Evolutionary conservation across 1,140 invertebrate genomes (phyloP).

Genomic region (Cardiocondyla obscurior): DNA sequence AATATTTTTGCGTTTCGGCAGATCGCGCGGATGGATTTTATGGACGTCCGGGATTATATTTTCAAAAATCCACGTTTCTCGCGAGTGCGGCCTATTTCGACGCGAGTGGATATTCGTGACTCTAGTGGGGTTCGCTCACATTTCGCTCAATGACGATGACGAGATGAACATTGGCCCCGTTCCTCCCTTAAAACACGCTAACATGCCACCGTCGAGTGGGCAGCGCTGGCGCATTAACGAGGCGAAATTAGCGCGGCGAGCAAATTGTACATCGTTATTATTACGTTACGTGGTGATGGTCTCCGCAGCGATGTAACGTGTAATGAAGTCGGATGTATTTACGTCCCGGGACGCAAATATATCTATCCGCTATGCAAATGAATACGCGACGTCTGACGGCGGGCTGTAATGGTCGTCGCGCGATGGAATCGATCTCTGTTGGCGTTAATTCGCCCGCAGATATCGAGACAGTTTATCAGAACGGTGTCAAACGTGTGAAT

Average conservation of each 20-base stretch:
- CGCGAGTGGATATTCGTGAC: constrained; percentile 52
- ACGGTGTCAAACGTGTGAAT: background rate
- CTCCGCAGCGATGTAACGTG: background rate
- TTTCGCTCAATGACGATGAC: constrained; percentile 14
- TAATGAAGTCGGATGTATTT: constrained; percentile 31
- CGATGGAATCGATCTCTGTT: background rate
- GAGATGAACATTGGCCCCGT: background rate
- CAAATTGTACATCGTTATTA: constrained; percentile 18
- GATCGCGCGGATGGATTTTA: background rate
- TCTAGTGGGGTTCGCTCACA: constrained; percentile 36
- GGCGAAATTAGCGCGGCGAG: background rate
- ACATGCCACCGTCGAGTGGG: background rate
- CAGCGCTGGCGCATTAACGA: constrained; percentile 10
- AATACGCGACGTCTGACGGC: background rate
- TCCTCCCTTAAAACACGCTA: background rate
- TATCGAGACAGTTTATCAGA: constrained; percentile 22
- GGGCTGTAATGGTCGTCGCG: background rate
- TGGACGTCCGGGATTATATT: background rate
- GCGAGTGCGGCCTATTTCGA: constrained; percentile 56
- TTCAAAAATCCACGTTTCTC: background rate
- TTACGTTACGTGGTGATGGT: background rate
- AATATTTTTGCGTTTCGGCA: background rate
- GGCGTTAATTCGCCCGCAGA: background rate
- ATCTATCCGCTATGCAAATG: background rate
- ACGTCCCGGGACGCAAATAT: background rate